Evolutionary conservation across 2,888 invertebrate genomes (phyloP).

Genomic region (Himalopsyche kuldschensis): DNA sequence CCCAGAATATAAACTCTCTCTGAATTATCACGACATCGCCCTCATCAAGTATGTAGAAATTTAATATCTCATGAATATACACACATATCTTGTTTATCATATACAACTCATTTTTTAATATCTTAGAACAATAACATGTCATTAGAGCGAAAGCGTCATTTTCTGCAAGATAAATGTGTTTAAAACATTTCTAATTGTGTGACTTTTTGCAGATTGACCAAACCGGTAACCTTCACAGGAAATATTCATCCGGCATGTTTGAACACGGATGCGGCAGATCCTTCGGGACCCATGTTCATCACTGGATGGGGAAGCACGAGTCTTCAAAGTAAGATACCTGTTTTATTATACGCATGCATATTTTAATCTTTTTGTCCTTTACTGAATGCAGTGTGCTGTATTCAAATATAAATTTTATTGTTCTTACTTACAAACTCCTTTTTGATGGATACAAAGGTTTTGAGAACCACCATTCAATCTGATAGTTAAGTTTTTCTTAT

Average conservation of each 20-base stretch:
- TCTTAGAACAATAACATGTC: too few relatives aligned
- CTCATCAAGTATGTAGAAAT: constrained; percentile 48
- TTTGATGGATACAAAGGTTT: too few relatives aligned
- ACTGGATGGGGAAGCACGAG: constrained; percentile 55
- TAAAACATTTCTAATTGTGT: not conserved
- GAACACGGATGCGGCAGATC: constrained; percentile 46
- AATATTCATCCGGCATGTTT: constrained; percentile 50
- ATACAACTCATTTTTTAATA: not conserved
- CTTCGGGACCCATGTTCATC: constrained; percentile 46
- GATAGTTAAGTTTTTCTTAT: not conserved
- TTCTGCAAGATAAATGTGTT: too few relatives aligned
- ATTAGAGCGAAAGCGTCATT: too few relatives aligned
- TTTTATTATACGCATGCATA: too few relatives aligned
- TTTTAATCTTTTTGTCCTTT: too few relatives aligned
- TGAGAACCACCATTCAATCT: too few relatives aligned
- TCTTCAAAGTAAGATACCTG: constrained; percentile 38
- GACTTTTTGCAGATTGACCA: constrained; percentile 45
- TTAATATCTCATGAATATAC: too few relatives aligned
- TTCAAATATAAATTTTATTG: too few relatives aligned
- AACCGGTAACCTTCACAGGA: constrained; percentile 44
- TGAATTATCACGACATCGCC: constrained; percentile 54
- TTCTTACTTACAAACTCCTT: too few relatives aligned
- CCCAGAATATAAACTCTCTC: constrained; percentile 48
- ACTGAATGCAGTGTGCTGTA: too few relatives aligned
- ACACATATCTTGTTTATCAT: too few relatives aligned